A percentile compares a stretch with the other conserved stretches of the same genome.
phyloP scores from a whole-genome alignment of 2,113 vertebrate genomes.

The Sphyrna mokarran region DNA sequence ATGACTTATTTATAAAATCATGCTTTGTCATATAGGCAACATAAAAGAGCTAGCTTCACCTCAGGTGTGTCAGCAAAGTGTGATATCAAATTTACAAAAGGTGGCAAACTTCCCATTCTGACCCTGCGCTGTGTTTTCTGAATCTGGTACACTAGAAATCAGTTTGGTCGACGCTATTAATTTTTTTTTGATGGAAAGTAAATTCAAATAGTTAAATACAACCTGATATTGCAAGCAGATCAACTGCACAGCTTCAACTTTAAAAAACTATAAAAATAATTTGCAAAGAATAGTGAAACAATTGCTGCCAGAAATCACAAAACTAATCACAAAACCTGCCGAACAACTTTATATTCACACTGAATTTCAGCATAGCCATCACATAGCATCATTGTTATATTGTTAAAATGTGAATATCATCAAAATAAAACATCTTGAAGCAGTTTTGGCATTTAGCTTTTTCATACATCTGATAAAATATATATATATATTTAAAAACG shows the following conservation, averaged over 20 bases:
- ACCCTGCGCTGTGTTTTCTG: background rate
- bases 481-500: background rate
- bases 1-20: background rate
- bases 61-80: background rate
- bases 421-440: background rate
- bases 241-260: conserved; percentile 27
- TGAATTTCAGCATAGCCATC: background rate
- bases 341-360: background rate
- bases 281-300: conserved; percentile 20
- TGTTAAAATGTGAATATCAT: background rate
- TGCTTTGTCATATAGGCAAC: no score
- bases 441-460: conserved; percentile 14
- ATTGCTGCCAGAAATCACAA: conserved; percentile 4
- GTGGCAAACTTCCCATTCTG: background rate
- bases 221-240: background rate
- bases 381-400: background rate
- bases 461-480: background rate
- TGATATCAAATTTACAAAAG: background rate
- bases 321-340: background rate
- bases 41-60: background rate
- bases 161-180: background rate
- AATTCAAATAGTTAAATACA: background rate
- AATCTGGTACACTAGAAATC: conserved; percentile 15
- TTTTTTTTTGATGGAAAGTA: background rate
- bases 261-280: conserved; percentile 33